Evolutionary conservation across 2,797 vertebrate species (phyloP).

Genomic region (Microcaecilia unicolor): DNA sequence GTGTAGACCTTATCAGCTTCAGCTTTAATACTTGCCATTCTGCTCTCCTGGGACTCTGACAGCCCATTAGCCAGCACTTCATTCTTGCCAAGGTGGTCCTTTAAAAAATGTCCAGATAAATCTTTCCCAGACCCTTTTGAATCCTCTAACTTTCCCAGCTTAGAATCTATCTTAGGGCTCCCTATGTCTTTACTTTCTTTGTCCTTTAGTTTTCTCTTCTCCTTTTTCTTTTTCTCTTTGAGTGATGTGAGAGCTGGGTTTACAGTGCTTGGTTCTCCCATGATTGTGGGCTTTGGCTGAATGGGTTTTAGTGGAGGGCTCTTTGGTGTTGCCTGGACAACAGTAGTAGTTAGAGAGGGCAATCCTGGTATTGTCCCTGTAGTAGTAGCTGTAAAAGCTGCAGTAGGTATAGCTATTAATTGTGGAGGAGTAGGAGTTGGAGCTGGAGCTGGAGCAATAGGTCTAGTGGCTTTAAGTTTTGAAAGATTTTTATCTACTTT

Average conservation of each 20-base stretch:
- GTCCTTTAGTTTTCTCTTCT: constrained; percentile 87
- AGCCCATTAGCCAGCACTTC: constrained; percentile 77
- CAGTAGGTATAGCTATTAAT: constrained; percentile 87
- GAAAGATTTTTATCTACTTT: constrained; percentile 82
- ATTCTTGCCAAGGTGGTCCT: constrained; percentile 88
- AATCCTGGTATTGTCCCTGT: constrained; percentile 67
- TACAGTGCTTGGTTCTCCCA: constrained; percentile 79
- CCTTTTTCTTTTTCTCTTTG: constrained; percentile 92
- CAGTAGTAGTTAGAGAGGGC: constrained; percentile 71
- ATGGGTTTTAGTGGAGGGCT: constrained; percentile 89
- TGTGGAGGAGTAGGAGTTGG: constrained; percentile 83
- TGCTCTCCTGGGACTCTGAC: constrained; percentile 84
- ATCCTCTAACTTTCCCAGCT: constrained; percentile 67
- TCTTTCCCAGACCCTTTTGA: constrained; percentile 70
- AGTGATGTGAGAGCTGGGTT: constrained; percentile 75
- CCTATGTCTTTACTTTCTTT: constrained; percentile 79
- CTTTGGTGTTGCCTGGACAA: constrained; percentile 82
- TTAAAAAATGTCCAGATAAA: constrained; percentile 82
- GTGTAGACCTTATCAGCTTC: constrained; percentile 98
- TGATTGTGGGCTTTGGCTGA: constrained; percentile 90
- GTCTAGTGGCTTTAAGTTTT: constrained; percentile 83
- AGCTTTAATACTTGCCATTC: constrained; percentile 96
- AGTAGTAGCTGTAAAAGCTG: constrained; percentile 66
- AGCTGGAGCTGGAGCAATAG: constrained; percentile 82
- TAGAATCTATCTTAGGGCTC: constrained; percentile 70